Evolutionary conservation across 2,113 vertebrate genomes (phyloP), one percentile per base, ranked within the genome.

Genomic region (Pachycephala philippinensis): DNA sequence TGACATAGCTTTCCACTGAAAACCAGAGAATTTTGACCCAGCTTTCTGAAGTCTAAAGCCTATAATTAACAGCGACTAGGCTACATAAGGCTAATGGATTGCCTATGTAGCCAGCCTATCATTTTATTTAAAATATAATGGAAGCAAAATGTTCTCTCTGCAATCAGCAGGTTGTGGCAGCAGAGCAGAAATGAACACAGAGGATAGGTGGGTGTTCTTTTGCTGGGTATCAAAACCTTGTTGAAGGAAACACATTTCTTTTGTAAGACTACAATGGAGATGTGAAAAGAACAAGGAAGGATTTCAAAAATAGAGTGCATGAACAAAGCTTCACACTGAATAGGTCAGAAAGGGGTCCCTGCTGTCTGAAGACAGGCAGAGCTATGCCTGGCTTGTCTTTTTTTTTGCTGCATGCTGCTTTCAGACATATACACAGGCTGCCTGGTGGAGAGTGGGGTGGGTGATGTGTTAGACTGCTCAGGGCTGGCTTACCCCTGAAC

Each of bases 81-180:
- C 82, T 84, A 65, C 20, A 4, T 87, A 87, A 84, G 42, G 45
- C 71, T 95, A 89, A 95, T 87, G 93, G 85, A 92, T 95, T 96
- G 88, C 85, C 91, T 65, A 1, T 39, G 26, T 30, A 89, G 70
- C 50, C 83, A 90, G 79, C 30, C 75, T 95, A 78, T 89, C 90
- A 70, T 84, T 95, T 94, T 74, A 91, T 92, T 93, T 89, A 50
- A 97, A 79, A 47, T 68, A 37, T 65, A 93, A 86, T 79, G 81
- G 87, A 91, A 95, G 44, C 4, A 40, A 89, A 86, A 92, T 1
- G 49, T 60, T 87, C 39, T 49, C 81, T 80, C 87, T 44, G 61
- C 70, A 57, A 88, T 79, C 81, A 92, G 93, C 80, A 88, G 79
- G 93, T 65, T 91, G 77, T 74, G 65, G 87, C 79, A 94, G 81